Evolutionary conservation across 2,888 invertebrate species (phyloP).

Genomic region (Rutpela maculata): DNA sequence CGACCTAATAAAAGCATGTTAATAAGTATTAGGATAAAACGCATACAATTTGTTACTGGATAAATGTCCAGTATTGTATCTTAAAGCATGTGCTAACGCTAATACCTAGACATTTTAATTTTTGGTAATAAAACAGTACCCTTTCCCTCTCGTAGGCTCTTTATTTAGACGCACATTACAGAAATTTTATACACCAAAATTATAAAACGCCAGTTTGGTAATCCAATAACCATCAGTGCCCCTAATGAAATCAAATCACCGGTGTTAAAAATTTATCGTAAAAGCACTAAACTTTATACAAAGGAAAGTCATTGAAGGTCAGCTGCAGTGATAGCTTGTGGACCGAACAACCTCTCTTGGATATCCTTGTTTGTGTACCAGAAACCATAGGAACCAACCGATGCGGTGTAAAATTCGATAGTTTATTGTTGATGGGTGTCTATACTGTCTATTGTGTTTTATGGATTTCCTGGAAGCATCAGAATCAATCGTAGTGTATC

Average conservation of each 20-base stretch:
- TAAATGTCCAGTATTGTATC: no score
- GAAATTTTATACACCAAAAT: not conserved
- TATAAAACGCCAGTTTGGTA: conserved; percentile 14
- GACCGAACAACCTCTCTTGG: conserved; percentile 2
- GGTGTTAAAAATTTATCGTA: conserved; percentile 25
- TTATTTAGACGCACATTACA: not conserved
- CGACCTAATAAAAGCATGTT: no score
- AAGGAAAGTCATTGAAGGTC: not conserved
- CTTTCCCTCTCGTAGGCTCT: not conserved
- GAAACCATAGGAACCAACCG: conserved; percentile 3
- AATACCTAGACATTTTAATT: no score
- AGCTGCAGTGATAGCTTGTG: not conserved
- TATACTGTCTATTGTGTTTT: conserved; percentile 4
- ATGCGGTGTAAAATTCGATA: not conserved
- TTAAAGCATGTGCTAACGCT: no score
- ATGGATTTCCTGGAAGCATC: conserved; percentile 4
- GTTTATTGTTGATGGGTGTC: not conserved
- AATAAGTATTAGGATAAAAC: no score
- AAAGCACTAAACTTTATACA: not conserved
- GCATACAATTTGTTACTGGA: no score
- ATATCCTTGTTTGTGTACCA: conserved; percentile 7
- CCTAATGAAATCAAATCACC: conserved; percentile 25
- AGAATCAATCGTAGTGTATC: not conserved
- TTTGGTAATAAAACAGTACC: no score
- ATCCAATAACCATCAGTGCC: conserved; percentile 26